These are phyloP conservation scores for Drosophila miranda DNA, from an alignment of 1,140 invertebrate genomes.

Conservation along the genomic window DNA sequence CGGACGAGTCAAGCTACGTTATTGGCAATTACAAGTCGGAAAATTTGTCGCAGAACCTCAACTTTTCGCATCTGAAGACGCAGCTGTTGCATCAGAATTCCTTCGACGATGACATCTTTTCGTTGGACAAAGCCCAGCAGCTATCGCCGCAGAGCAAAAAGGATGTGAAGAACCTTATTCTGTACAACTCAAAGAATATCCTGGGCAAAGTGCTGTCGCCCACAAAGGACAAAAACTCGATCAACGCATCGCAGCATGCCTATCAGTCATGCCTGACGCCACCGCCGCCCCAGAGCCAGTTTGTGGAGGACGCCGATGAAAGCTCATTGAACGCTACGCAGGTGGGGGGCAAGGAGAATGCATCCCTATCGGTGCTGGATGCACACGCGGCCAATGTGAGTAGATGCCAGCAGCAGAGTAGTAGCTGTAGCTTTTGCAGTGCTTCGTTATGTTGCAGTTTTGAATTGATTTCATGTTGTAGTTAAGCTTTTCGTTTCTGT, in stretches of 20 bases:
- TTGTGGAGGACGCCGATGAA: conserved; percentile 4
- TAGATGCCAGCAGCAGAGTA: background rate
- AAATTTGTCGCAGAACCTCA: conserved; percentile 83
- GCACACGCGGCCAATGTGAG: conserved; percentile 77
- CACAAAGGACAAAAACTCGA: conserved; percentile 86
- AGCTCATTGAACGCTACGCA: background rate
- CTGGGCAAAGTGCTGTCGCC: conserved; percentile 91
- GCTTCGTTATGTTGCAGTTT: conserved; percentile 29
- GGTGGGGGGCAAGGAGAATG: conserved; percentile 37
- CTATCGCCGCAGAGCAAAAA: conserved; percentile 83
- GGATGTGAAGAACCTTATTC: conserved; percentile 89
- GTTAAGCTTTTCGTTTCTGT: conserved; percentile 17
- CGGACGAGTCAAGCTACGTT: conserved; percentile 93
- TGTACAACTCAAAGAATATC: conserved; percentile 89
- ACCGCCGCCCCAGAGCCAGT: conserved; percentile 2
- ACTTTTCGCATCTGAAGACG: conserved; percentile 71
- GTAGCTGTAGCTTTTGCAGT: background rate
- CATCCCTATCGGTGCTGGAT: conserved; percentile 59
- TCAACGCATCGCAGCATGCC: conserved; percentile 60
- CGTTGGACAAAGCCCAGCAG: conserved; percentile 47
- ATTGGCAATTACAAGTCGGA: conserved; percentile 91
- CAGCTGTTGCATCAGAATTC: conserved; percentile 75
- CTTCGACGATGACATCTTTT: conserved; percentile 66
- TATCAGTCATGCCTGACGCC: conserved; percentile 35
- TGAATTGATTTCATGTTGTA: conserved; percentile 28